Conservation (phyloP, 2,797 vertebrate genomes). For the Acipenser ruthenus region DNA sequence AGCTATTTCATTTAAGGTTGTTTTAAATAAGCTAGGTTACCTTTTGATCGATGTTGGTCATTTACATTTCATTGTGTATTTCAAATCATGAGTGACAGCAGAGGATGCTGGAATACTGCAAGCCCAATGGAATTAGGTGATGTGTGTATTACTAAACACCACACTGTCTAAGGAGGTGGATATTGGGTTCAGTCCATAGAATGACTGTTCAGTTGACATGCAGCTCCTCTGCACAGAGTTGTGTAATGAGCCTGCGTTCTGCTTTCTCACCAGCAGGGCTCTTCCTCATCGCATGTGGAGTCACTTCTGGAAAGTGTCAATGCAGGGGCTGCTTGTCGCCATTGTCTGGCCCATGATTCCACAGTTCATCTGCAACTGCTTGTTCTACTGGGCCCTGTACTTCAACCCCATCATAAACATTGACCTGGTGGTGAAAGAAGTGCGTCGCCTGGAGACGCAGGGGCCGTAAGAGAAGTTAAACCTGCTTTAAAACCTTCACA, state of each 20-base stretch:
- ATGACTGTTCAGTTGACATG: no score
- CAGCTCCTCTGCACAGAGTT: no score
- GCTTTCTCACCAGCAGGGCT: constrained; percentile 49
- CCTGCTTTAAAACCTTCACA: not conserved
- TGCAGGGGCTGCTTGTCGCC: constrained; percentile 77
- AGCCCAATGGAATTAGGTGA: no score
- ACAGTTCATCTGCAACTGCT: constrained; percentile 85
- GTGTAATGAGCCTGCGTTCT: not conserved
- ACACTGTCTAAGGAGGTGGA: no score
- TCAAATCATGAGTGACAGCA: no score
- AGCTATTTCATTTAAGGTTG: no score
- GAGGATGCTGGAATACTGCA: no score
- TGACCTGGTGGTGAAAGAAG: constrained; percentile 79
- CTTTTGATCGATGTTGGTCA: no score
- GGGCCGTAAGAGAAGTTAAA: constrained; percentile 39
- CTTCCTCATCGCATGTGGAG: constrained; percentile 74
- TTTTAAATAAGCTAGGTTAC: no score
- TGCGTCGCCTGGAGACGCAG: constrained; percentile 77
- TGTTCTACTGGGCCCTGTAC: constrained; percentile 92
- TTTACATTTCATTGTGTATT: no score
- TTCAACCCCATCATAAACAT: constrained; percentile 88
- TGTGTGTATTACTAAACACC: no score
- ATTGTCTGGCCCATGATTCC: constrained; percentile 87
- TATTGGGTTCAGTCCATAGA: no score
- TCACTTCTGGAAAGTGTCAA: constrained; percentile 77